Evolutionary conservation across 1,140 invertebrate species (phyloP), one percentile per base, ranked within the genome.

Genomic region (Calephelis nemesis): DNA sequence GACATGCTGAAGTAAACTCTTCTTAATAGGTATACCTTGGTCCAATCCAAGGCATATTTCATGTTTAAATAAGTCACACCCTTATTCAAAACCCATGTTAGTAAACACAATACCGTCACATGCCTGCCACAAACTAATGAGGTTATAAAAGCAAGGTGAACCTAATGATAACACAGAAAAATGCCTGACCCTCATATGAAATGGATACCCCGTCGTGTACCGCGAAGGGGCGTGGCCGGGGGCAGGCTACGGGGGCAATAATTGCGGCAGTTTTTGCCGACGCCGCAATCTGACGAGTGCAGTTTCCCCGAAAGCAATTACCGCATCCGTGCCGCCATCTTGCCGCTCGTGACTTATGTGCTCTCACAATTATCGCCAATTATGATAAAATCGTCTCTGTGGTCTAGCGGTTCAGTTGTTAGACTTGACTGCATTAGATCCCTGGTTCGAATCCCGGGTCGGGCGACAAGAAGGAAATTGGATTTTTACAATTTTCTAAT

Each of bases 241-340:
- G 71, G 48, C 67, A 63, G 39, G 54, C 39, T 68, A 54, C 60
- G 64, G 67, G 74, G 63, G 70, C 13, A 77, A 75, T 85, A 83
- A 83, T 83, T 82, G 76, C 76, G 70, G 68, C 45, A 67, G 49
- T 80, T 81, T 81, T 83, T 79, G 77, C 78, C 64, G 64, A 66
- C 68, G 77, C 76, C 58, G 76, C 75, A 79, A 78, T 77, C 80
- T 77, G 69, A 52, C 64, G 74, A 70, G 63, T 64, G 71, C 70
- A 65, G 77, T 68, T 88, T 88, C 86, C 83, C 76, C 82, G 86
- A 88, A 88, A 69, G 77, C 79, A 83, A 88, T 89, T 87, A 89
- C 78, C 65, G 84, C 83, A 82, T 85, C 85, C 85, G 85, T 71
- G 78, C 82, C 74, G 86, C 85, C 85, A 87, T 87, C 76, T 88